These are phyloP conservation scores for Papilio demoleus DNA, from an alignment of 2,888 invertebrate genomes.

Conservation along the genomic window DNA sequence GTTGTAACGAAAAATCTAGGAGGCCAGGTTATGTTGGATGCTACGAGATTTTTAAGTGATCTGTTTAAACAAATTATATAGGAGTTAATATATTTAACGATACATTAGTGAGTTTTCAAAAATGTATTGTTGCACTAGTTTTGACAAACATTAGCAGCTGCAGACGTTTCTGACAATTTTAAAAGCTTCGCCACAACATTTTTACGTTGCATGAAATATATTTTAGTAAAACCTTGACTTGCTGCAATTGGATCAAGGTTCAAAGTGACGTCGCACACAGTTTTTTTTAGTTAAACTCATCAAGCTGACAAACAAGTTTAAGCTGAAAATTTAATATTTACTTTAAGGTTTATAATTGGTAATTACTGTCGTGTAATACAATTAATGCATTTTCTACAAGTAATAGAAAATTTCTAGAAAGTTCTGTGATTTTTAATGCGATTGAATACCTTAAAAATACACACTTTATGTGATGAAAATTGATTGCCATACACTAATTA, in stretches of 20 bases:
- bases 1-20: too few species aligned
- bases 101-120: not conserved
- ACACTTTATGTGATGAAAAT: too few species aligned
- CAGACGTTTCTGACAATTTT: not conserved
- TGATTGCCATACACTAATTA: too few species aligned
- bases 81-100: too few species aligned
- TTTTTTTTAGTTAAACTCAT: not conserved
- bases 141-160: not conserved
- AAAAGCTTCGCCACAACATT: not conserved
- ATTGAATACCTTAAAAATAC: too few species aligned
- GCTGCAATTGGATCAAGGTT: constrained; percentile 18
- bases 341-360: too few species aligned
- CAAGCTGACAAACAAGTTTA: not conserved
- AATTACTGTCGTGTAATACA: too few species aligned
- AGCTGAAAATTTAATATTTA: too few species aligned
- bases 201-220: constrained; percentile 11
- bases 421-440: too few species aligned
- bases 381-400: not conserved
- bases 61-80: too few species aligned
- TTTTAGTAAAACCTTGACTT: constrained; percentile 13
- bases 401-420: not conserved
- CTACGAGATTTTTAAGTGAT: too few species aligned
- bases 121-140: not conserved
- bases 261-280: not conserved
- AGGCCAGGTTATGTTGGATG: too few species aligned